Percentiles rank a stretch among this genome's conserved stretches.
Conservation (phyloP, 2,113 vertebrate species). For the Ageneiosus marmoratus region DNA sequence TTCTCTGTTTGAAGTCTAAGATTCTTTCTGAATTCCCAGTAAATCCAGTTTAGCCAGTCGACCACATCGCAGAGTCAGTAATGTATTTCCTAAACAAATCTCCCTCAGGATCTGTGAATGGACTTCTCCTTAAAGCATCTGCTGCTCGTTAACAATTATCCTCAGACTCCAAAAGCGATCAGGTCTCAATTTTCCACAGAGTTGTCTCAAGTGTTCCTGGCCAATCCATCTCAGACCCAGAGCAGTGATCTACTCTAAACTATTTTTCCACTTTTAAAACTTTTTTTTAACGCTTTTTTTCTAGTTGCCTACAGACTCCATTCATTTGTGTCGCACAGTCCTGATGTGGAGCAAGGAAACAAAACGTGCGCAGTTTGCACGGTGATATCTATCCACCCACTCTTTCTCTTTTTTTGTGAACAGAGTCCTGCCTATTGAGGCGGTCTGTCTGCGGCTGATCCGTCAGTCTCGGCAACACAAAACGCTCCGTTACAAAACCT, state of each 20-base stretch:
- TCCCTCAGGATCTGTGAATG: slow-evolving; percentile 2
- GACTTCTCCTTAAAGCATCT: slow-evolving; percentile 16
- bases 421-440: slow-evolving; percentile 38
- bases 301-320: slow-evolving; percentile 70
- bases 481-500: not conserved
- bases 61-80: slow-evolving; percentile 41
- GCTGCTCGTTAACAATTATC: not conserved
- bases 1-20: not conserved
- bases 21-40: slow-evolving; percentile 25
- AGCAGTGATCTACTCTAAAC: slow-evolving; percentile 23
- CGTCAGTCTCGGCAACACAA: not conserved
- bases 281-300: no score
- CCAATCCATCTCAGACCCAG: slow-evolving; percentile 67
- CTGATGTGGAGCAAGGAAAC: slow-evolving; percentile 61
- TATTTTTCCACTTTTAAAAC: not conserved
- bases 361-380: slow-evolving; percentile 33
- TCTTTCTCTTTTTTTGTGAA: slow-evolving; percentile 18
- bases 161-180: slow-evolving; percentile 2
- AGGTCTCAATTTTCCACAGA: slow-evolving; percentile 59
- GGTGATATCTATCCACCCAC: slow-evolving; percentile 44
- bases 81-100: not conserved
- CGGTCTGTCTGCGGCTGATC: not conserved
- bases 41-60: slow-evolving; percentile 35
- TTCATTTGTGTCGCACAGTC: slow-evolving; percentile 74
- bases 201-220: slow-evolving; percentile 47